Evolutionary conservation across 2,888 invertebrate species (phyloP), one percentile per base, ranked within the genome.

Genomic region (Thera obeliscata): DNA sequence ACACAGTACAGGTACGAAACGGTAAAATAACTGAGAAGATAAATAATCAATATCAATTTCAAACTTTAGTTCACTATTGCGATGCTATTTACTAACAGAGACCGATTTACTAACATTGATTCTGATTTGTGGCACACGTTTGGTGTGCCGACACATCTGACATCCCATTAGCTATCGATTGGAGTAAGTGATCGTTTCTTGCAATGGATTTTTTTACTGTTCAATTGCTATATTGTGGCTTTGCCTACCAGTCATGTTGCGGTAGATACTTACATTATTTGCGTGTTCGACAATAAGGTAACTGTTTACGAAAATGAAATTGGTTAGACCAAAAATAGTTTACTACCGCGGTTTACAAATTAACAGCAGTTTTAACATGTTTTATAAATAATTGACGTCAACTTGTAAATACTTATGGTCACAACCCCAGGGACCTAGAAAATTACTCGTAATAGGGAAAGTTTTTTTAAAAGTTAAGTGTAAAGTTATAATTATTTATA

Each of bases 251-350:
- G 12, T 12, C 2, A 8, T 52, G 76, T 80, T 77, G 78, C 78
- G 77, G 79, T 78, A 60, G 69, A 76, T 50, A 65, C 71, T 9
- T 76, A 65, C 71, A 46, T 76, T 75, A 73, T 76, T 73, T 71
- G 38, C 55, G 72, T 71, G 38, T 55, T 55, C 38, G 11, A 11
- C 59, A 59, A 64, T 54, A 49, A 50, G 12, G 41, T 50, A 63
- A 57, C 33, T 38, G 38, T 60, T 33, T 8, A 52, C 52, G 9
- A 52, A 52, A 52, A 33, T 9, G 7, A 33, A 12, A 49, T 52
- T 8, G 52, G 33, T 52, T 52, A 33, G 4, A 52, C 22, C 33
- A 52, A 52, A 12, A 12, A 48, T 48, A 11, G 22, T 22, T 22
- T 22, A 22, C 22, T 22, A 22, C 22, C 22, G 22, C 22, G 22